Base-by-base conservation (phyloP, 2,888 invertebrate genomes). In the Tholera decimalis region DNA sequence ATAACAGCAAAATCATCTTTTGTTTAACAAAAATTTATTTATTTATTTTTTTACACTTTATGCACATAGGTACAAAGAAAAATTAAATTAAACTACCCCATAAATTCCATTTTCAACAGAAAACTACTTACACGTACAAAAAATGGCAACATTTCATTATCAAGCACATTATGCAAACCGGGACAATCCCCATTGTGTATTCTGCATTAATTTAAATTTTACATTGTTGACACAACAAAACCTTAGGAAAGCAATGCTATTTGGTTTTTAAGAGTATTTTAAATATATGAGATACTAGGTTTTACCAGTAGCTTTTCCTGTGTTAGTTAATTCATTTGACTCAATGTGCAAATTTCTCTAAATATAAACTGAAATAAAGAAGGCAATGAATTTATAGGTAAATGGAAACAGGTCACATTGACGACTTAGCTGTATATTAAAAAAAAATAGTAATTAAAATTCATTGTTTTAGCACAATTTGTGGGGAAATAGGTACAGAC, bases 191-290 rank as follows among this genome's bases (percentile, higher is more conserved):
- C 51, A 60, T 73, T 66, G 66, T 72, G 8, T 7, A 43, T 9
- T 37, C 30, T 20, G 49, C 22, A 53, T 56, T 72, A 33, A 66
- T 72, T 71, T 71, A 64, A 51, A 71, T 51, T 71, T 49, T 44
- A 58, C 70, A 71, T 71, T 71, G 70, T 71, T 54, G 24, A 30
- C 72, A 64, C 49, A 65, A 71, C 71, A 72, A 50, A 57, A 71
- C 63, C 7, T 9, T n/a, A 30, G 26, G 7, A 26, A 54, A 47
- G 49, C 24, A 9, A 15, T 4, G 37, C 37, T 39, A 44, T 33
- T 70, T 47, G 20, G n/a, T 53, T 37, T 39, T 33, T 50, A 56
- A 50, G n/a, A 43, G 6, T 24, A 44, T 57, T 63, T 50, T 24
- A 39, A 50, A 59, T 28, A 30, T n/a, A 28, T 22, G 26, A 41